These are phyloP conservation scores for Bombus polaris DNA, from an alignment of 1,140 invertebrate species.

Conservation along the genomic window DNA sequence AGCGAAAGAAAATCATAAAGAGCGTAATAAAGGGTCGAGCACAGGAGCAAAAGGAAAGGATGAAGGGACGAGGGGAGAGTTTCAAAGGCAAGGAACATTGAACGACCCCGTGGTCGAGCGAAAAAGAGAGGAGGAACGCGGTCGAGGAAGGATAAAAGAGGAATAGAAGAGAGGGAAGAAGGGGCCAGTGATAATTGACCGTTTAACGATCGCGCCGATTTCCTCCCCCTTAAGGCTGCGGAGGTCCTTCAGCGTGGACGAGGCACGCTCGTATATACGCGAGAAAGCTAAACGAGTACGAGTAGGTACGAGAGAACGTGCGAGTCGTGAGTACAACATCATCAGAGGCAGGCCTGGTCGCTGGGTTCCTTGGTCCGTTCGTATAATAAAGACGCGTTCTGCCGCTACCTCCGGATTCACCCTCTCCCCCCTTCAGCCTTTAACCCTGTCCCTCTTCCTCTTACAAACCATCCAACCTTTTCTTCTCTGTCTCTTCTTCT, in stretches of 20 bases:
- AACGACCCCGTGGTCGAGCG: neutral
- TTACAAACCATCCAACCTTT: too few species aligned
- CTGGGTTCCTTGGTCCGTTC: constrained; percentile 75
- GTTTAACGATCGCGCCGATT: constrained; percentile 68
- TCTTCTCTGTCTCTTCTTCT: neutral
- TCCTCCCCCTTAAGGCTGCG: constrained; percentile 44
- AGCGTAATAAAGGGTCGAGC: neutral
- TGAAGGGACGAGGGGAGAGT: neutral
- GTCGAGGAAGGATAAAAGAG: neutral
- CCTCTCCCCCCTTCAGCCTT: constrained; percentile 29
- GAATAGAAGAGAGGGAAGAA: constrained; percentile 11
- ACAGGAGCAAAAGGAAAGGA: neutral
- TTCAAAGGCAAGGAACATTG: neutral
- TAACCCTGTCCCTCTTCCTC: neutral
- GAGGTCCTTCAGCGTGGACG: constrained; percentile 38
- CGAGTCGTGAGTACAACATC: constrained; percentile 79
- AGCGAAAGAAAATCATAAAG: constrained; percentile 2
- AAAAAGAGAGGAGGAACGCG: neutral
- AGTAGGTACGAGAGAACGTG: constrained; percentile 71
- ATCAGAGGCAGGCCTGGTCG: constrained; percentile 75
- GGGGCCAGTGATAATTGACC: constrained; percentile 64
- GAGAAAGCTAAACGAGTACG: constrained; percentile 74
- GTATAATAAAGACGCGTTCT: constrained; percentile 82
- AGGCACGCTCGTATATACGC: constrained; percentile 52
- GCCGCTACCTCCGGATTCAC: constrained; percentile 64